Evolutionary conservation across 1,140 invertebrate genomes (phyloP), one percentile per base, ranked within the genome.

Genomic region (Tribolium madens): DNA sequence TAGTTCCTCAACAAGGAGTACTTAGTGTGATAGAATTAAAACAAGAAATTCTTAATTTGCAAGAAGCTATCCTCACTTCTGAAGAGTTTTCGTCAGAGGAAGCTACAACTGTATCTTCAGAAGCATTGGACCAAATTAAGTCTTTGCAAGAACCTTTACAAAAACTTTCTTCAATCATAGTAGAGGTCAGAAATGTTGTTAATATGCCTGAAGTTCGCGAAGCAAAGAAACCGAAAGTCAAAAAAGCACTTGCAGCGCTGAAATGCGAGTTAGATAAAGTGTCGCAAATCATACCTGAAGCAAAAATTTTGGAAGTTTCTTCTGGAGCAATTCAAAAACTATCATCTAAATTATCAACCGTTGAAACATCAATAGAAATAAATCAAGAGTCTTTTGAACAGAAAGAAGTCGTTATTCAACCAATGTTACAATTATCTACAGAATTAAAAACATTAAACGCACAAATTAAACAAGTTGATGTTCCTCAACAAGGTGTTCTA

Each of bases 141-240:
- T 12, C 48, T 57, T 50, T 78, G n/a, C 42, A 69, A 47, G 70
- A 76, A 6, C 47, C 76, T 17, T 31, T 80, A 7, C 18, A 80
- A 17, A 73, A 76, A 14, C 69, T 80, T 10, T 76, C 68, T 13
- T 13, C 69, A 10, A n/a, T 76, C 3, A 14, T 78, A 1, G 42
- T 76, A 12, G 36, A 75, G 36, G 52, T 52, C 14, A 78, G 68
- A 12, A 36, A 36, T 64, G 33, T 17, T 42, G 14, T 75, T 2
- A 71, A 57, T 10, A 50, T 64, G 50, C 76, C 76, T 12, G 46
- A 78, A 68, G 6, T 75, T 7, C 47, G 14, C 4, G 64, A 73
- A 64, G 12, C 21, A 10, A 42, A 76, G n/a, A 50, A 14, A 46
- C 13, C 46, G 2, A 33, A 76, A 52, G 6, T 79, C 5, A 42